Evolutionary conservation across 2,797 vertebrate genomes (phyloP).

Genomic region (Myotis pilosus): DNA sequence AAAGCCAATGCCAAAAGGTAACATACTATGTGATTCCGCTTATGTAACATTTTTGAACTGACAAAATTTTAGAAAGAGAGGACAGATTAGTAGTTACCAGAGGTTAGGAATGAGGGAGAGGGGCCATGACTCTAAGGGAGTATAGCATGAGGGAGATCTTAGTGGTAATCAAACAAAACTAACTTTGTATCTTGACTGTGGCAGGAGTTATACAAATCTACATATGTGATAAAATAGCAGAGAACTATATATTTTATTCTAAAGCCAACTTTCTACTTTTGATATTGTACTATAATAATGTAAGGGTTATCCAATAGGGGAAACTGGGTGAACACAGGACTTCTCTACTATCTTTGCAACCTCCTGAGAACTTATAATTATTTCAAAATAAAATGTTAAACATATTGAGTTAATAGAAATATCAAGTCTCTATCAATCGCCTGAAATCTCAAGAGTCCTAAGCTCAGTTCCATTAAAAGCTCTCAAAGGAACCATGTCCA

Average conservation of each 20-base stretch:
- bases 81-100: background rate
- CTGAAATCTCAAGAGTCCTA: constrained; percentile 31
- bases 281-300: background rate
- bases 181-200: background rate
- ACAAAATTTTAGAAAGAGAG: constrained; percentile 35
- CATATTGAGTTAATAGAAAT: constrained; percentile 1
- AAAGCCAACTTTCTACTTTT: constrained; percentile 24
- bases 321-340: constrained; percentile 27
- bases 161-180: background rate
- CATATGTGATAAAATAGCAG: background rate
- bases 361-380: constrained; percentile 36
- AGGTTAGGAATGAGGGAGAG: background rate
- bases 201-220: constrained; percentile 31
- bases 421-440: background rate
- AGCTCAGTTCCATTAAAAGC: constrained; percentile 42
- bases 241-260: background rate
- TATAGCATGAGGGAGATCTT: background rate
- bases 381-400: constrained; percentile 46
- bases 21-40: background rate
- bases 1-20: constrained; percentile 4
- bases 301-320: background rate
- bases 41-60: constrained; percentile 15
- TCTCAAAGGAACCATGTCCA: background rate
- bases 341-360: constrained; percentile 31
- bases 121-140: background rate